These are phyloP conservation scores for Chydorus sphaericus DNA, from an alignment of 2,888 invertebrate species.

Conservation along the genomic window DNA sequence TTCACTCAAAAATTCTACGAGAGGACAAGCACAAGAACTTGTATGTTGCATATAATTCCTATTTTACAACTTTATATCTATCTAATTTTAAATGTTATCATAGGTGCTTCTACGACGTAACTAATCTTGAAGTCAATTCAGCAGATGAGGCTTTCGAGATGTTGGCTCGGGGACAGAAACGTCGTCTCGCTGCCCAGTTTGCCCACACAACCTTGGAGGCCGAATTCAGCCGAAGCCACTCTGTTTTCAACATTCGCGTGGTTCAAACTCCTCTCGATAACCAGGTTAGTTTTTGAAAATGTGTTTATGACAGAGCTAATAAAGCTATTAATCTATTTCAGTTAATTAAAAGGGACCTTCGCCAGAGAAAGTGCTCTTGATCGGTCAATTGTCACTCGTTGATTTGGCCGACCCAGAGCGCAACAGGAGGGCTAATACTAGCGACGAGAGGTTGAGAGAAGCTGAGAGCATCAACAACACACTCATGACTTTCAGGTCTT, in stretches of 20 bases:
- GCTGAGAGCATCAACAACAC: constrained; percentile 88
- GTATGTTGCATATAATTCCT: background rate
- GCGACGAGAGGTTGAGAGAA: constrained; percentile 51
- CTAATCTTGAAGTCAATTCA: constrained; percentile 84
- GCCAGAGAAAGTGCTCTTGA: constrained; percentile 26
- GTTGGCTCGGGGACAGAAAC: constrained; percentile 69
- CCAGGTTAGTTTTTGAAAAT: background rate
- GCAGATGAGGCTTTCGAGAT: constrained; percentile 89
- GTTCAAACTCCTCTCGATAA: constrained; percentile 51
- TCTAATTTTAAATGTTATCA: background rate
- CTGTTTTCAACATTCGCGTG: constrained; percentile 83
- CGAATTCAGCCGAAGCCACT: constrained; percentile 92
- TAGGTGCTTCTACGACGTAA: constrained; percentile 87
- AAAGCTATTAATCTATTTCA: background rate
- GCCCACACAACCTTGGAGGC: constrained; percentile 85
- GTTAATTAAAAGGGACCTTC: background rate
- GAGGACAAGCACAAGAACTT: constrained; percentile 64
- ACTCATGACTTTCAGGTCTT: constrained; percentile 79
- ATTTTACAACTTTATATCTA: background rate
- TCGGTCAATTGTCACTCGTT: constrained; percentile 87
- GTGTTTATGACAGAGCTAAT: background rate
- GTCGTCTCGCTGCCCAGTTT: constrained; percentile 83
- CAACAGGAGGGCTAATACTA: constrained; percentile 78
- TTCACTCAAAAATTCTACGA: constrained; percentile 69
- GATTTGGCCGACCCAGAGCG: constrained; percentile 96